Conservation (phyloP, 2,113 vertebrate genomes). For the Circaetus cinerascens region DNA sequence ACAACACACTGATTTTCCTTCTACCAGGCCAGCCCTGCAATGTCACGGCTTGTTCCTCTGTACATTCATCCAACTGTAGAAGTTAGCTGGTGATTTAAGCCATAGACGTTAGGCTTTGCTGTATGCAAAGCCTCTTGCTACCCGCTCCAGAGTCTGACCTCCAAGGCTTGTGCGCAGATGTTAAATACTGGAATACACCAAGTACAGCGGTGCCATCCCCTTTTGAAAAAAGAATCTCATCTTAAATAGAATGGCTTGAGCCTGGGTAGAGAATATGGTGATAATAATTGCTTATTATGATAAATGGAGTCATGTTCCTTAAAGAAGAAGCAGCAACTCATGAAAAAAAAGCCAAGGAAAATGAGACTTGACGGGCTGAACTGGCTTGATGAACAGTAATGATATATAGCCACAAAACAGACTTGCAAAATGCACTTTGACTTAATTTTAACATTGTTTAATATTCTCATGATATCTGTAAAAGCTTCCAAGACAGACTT, state of each 20-base stretch:
- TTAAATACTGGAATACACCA: neutral
- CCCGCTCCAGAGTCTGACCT: neutral
- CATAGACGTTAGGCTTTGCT: accelerated
- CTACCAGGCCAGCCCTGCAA: neutral
- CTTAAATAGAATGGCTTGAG: neutral
- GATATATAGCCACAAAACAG: neutral
- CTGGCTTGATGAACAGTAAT: neutral
- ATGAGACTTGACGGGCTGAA: neutral
- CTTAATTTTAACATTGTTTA: constrained; percentile 33
- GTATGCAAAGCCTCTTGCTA: neutral
- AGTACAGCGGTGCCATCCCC: neutral
- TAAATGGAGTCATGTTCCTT: neutral
- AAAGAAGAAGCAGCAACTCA: neutral
- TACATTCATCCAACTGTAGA: too few species aligned
- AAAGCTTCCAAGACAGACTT: neutral
- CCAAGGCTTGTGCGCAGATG: neutral
- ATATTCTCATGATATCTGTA: neutral
- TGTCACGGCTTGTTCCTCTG: neutral
- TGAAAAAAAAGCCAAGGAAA: neutral
- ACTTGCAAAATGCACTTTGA: neutral
- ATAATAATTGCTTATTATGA: neutral
- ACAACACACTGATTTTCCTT: neutral
- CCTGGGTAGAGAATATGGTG: neutral
- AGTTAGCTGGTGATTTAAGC: neutral
- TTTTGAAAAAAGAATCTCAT: neutral